Base-by-base conservation (phyloP, 2,888 invertebrate genomes). In the Perithous albicinctus region DNA sequence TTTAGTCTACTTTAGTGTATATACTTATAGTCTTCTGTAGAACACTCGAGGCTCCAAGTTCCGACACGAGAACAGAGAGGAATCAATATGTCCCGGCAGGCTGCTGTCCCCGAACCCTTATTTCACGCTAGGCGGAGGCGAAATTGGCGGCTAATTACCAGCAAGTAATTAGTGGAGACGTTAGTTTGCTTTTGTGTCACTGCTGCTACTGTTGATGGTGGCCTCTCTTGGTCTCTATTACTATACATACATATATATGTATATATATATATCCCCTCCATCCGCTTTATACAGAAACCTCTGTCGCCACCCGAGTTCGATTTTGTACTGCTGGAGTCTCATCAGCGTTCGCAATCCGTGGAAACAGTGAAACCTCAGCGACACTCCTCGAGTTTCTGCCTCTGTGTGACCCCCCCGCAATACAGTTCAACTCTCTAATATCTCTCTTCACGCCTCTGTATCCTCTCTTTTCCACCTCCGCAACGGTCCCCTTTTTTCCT, bases 61-160 rank as follows among this genome's bases (percentile, higher is more conserved):
- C 74, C 78, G 74, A 82, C 80, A 77, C 77, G 80, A 80, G 79
- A 74, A 83, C 67, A 73, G 80, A 73, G 80, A 72, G 84, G 83
- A 86, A 88, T 88, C 87, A 84, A 86, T 86, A 86, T 81, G 81
- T 70, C 82, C 67, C 63, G 67, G 56, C 69, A 70, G 72, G 76
- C 80, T 77, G 80, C 74, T 77, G 51, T 69, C 77, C 74, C 84
- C 79, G 78, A 81, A 78, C 80, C 88, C 86, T 87, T 86, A 87
- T 89, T 89, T 88, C 87, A 87, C 86, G 88, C 87, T 88, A 83
- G 77, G 78, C 84, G 78, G 80, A 83, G 83, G 70, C 85, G 84
- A 87, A 87, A 89, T 88, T 86, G 86, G 79, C 84, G 86, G 86
- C 86, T 89, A 89, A 88, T 88, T 89, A 88, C 86, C 82, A 85